Conservation (phyloP, 2,888 invertebrate genomes). For the Nymphalis urticae region DNA sequence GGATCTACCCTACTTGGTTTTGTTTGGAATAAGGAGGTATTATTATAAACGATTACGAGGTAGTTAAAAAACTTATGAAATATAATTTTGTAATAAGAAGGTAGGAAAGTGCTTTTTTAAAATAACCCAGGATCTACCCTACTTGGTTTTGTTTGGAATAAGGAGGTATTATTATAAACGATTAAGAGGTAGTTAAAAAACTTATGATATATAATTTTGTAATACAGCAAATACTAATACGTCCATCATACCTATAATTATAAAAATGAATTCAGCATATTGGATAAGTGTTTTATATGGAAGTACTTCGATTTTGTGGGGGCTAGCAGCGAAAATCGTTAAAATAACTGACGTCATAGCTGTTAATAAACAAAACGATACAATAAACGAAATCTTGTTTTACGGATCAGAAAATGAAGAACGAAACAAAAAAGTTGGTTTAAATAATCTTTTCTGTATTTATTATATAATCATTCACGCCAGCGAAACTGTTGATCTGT, state of each 20-base stretch:
- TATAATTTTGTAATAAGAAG: too few relatives aligned
- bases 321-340: conserved; percentile 32
- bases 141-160: too few relatives aligned
- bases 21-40: too few relatives aligned
- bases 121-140: too few relatives aligned
- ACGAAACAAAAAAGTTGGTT: conserved; percentile 49
- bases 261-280: conserved; percentile 41
- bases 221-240: neutral
- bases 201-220: neutral
- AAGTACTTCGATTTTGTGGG: conserved; percentile 43
- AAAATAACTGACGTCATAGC: conserved; percentile 13
- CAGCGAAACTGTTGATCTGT: conserved; percentile 55
- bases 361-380: conserved; percentile 38
- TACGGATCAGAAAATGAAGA: conserved; percentile 56
- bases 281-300: conserved; percentile 43
- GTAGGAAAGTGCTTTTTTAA: too few relatives aligned
- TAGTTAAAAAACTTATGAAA: too few relatives aligned
- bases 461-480: conserved; percentile 59
- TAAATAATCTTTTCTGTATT: conserved; percentile 60
- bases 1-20: too few relatives aligned
- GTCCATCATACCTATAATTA: neutral
- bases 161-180: too few relatives aligned
- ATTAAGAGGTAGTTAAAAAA: neutral
- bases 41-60: too few relatives aligned
- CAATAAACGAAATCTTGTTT: conserved; percentile 60